Evolutionary conservation across 2,113 vertebrate species (phyloP), one percentile per base, ranked within the genome.

Genomic region (Oncorhynchus mykiss): DNA sequence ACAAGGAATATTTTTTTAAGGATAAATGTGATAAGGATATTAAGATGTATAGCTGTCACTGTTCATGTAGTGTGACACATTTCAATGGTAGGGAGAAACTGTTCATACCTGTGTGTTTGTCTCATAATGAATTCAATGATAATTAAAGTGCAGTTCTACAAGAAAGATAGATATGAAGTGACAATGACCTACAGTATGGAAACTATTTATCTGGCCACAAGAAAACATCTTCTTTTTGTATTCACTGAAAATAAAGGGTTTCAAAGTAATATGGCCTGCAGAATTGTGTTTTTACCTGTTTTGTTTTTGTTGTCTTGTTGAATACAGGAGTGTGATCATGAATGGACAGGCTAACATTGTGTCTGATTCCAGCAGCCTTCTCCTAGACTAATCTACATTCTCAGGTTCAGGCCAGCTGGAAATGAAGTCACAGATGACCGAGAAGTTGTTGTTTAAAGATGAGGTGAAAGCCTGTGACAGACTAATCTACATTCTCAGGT

Each of bases 211-310:
- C 91, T 88, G 89, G 76, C 88, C 87, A 84, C 81, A 81, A 91
- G 87, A 81, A 94, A 90, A 84, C 91, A 82, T 92, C 87, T 93
- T 92, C 93, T 92, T 88, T 95, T 95, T 93, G 92, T 92, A 93
- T 94, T 93, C 80, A 89, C 78, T 87, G 84, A 88, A 94, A 91
- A 93, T 95, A 95, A 91, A 91, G 88, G 78, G 80, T 90, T 93
- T 91, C 85, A 85, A 87, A 89, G 86, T 88, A 91, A 57, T 66
- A 72, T 78, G 51, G 31, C 34, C 31, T 73, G 22, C 24, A 78
- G 82, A 77, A 60, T 79, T 29, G 76, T 5, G 9, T 18, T 67
- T 27, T 64, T 45, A 2, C 66, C 9, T 66, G 64, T 13, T 1
- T 14, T 4, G 12, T 25, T 67, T 67, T 31, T 18, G 49, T 51